Evolutionary conservation across 2,797 vertebrate species (phyloP), one percentile per base, ranked within the genome.

Genomic region (Okamejei kenojei): DNA sequence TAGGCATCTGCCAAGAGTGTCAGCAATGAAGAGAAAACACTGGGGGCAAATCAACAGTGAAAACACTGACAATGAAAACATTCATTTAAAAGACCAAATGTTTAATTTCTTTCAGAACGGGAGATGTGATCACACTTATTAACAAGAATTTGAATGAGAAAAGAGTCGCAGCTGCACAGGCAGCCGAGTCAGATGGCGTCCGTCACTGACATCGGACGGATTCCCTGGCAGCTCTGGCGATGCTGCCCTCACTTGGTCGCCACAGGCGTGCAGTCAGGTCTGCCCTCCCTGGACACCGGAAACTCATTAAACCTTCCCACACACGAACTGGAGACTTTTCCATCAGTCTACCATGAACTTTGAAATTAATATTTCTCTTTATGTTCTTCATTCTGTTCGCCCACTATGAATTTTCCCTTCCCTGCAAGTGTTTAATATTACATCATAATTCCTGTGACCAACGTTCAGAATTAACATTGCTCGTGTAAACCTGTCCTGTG

Each of bases 61-160:
- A 26, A 91, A 74, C 35, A 74, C 74, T 54, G 45, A 74, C 71
- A 73, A 88, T 88, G 84, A 32, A 68, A 68, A 68, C 90, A 92
- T 92, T 92, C 21, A 54, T 92, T 73, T 54, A 54, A 11, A 76
- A 23, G 29, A 92, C 71, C 0, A 38, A 92, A 58, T 74, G 13
- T 74, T 38, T 74, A 73, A 73, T 74, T 73, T 74, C 32, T 21
- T 92, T 74, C 90, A 58, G 54, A 92, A n/a, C 35, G 3, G 29
- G 38, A 74, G 32, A 73, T 92, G 23, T 45, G 71, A 92, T 74
- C 71, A n/a, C 45, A 35, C 38, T 74, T 74, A 76, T 92, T 76
- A 76, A 92, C 73, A 68, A 29, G 21, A 10, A 92, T 76, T 74
- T 92, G 38, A 38, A n/a, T 54, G 54, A 92, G 71, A 92, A 92